Base-by-base conservation (phyloP, 1,140 invertebrate genomes). In the Leptonema lineaticorne region DNA sequence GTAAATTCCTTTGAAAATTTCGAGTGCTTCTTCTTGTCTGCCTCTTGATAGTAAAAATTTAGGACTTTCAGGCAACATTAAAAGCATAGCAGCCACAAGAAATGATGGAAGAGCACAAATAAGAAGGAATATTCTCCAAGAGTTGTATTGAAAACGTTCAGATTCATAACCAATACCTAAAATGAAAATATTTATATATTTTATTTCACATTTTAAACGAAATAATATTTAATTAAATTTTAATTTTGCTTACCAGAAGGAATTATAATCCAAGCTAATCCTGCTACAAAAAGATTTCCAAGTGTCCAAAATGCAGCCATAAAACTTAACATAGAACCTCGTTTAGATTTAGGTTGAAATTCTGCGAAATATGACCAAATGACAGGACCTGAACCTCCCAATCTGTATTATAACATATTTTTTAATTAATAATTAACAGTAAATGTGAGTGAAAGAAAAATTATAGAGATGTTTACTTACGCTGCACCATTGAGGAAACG, bases 351-450 rank as follows among this genome's bases (percentile, higher is more conserved):
- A 20, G 93, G 92, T 78, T 96, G 93, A 79, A 96, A 96, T 81
- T 97, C 95, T 37, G 92, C 92, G 81, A 95, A 96, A 78, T 96
- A 97, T 1, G 94, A 93, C 91, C 94, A 97, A 76, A 96, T 95
- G 48, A 96, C 93, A 63, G 95, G 94, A 75, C 94, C 93, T 76
- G 93, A 96, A 60, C 94, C 94, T 70, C 94, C 94, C 73, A 97
- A 87, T 48, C 95, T 96, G 75, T 27, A 86, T 75, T 56, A 70
- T 33, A 57, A 45, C 18, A 63, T 33, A 30, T 27, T 28, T 18
- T 5, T n/a, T 59, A 59, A 9, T 24, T 57, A 28, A 33, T n/a
- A n/a, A n/a, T n/a, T n/a, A n/a, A n/a, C 16, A 7, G n/a, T 50
- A 16, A 50, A 50, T 7, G 1, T 27, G 29, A 27, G 14, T 8